Conservation (phyloP, 2,888 invertebrate species). For the Cerceris rybyensis region DNA sequence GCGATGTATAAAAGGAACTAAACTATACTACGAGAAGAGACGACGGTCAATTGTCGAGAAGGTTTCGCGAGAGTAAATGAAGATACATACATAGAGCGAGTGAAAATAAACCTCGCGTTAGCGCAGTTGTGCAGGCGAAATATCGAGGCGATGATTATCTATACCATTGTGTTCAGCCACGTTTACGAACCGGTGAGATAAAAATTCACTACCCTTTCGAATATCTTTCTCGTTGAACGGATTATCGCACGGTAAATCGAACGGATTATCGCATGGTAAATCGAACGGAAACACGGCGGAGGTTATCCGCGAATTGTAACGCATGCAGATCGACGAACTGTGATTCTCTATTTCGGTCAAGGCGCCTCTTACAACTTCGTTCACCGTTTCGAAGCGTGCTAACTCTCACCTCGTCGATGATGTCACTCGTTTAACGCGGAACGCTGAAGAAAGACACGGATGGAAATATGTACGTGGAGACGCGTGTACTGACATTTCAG, state of each 20-base stretch:
- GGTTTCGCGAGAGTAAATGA: too few species aligned
- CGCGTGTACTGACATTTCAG: slow-evolving; percentile 48
- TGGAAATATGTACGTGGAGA: slow-evolving; percentile 45
- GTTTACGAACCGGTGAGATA: too few species aligned
- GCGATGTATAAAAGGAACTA: too few species aligned
- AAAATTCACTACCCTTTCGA: too few species aligned
- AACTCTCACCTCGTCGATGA: slow-evolving; percentile 43
- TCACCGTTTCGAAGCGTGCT: slow-evolving; percentile 19
- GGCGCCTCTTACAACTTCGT: slow-evolving; percentile 27
- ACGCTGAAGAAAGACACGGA: slow-evolving; percentile 25
- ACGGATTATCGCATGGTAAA: background rate
- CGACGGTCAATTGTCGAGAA: too few species aligned
- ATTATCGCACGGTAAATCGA: background rate
- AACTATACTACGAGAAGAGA: too few species aligned
- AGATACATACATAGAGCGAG: too few species aligned
- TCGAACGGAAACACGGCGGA: slow-evolving; percentile 3
- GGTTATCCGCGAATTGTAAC: slow-evolving; percentile 28
- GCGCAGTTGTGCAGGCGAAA: too few species aligned
- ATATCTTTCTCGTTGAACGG: background rate
- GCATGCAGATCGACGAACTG: slow-evolving; percentile 37
- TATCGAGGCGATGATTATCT: too few species aligned
- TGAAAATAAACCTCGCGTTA: too few species aligned
- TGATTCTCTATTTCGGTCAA: slow-evolving; percentile 42
- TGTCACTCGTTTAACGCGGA: slow-evolving; percentile 49
- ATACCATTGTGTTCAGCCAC: too few species aligned